phyloP scores from a whole-genome alignment of 2,797 vertebrate genomes.

The Sternarchorhynchus goeldii region DNA sequence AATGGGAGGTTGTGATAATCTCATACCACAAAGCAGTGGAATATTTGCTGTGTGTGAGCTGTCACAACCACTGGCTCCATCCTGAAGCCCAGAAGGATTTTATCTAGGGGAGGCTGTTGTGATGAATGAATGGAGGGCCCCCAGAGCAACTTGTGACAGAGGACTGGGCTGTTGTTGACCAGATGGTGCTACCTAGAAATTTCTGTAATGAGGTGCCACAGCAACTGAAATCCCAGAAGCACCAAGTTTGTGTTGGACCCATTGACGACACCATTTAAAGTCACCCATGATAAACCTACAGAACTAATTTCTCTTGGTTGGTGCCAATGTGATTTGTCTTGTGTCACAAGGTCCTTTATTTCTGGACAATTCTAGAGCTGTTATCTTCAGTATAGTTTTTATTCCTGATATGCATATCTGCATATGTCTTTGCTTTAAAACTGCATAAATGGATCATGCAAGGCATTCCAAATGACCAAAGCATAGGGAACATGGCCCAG shows the following conservation, averaged over 20 bases:
- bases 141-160: background rate
- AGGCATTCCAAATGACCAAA: too few relatives aligned
- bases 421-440: too few relatives aligned
- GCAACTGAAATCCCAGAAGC: conserved; percentile 4
- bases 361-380: background rate
- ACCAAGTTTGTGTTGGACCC: background rate
- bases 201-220: conserved; percentile 24
- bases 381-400: background rate
- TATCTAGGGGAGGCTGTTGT: background rate
- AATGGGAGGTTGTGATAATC: background rate
- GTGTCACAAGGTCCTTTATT: background rate
- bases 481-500: too few relatives aligned
- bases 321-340: background rate
- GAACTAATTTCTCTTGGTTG: background rate
- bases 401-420: too few relatives aligned
- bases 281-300: background rate
- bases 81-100: conserved; percentile 1
- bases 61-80: background rate
- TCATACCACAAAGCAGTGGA: background rate
- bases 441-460: too few relatives aligned
- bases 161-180: conserved; percentile 7
- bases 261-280: background rate
- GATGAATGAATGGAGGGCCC: background rate
- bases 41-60: background rate
- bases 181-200: conserved; percentile 12